phyloP scores from a whole-genome alignment of 2,113 vertebrate genomes.

The Triplophysa dalaica region DNA sequence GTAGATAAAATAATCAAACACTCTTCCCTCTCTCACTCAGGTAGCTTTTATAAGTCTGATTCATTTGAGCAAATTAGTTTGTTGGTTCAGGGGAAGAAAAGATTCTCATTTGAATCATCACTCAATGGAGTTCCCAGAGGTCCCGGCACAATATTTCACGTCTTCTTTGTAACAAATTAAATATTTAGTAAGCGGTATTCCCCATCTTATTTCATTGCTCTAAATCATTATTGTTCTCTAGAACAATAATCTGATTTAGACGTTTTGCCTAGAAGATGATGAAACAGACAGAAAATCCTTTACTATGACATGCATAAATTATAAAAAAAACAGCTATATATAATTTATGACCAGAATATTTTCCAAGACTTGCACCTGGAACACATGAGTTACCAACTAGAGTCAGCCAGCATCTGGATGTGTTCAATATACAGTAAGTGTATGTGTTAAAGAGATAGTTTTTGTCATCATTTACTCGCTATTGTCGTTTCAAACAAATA shows the following conservation, averaged over 20 bases:
- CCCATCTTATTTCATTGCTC: not conserved
- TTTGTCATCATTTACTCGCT: too few relatives aligned
- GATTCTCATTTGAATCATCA: not conserved
- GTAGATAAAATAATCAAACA: too few relatives aligned
- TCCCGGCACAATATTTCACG: too few relatives aligned
- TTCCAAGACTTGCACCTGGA: too few relatives aligned
- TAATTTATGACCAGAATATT: too few relatives aligned
- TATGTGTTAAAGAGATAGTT: not conserved
- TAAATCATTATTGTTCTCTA: too few relatives aligned
- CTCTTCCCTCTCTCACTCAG: not conserved
- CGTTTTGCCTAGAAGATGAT: not conserved
- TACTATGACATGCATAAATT: too few relatives aligned
- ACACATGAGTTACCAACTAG: too few relatives aligned
- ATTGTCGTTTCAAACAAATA: not conserved
- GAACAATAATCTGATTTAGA: too few relatives aligned
- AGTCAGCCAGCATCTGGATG: too few relatives aligned
- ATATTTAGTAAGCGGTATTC: not conserved
- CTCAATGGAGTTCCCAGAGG: not conserved
- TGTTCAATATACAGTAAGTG: not conserved
- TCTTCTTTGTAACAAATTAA: not conserved
- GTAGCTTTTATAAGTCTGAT: not conserved
- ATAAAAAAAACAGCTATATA: too few relatives aligned
- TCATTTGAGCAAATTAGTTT: not conserved
- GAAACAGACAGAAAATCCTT: too few relatives aligned
- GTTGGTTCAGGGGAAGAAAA: not conserved